Evolutionary conservation across 2,797 vertebrate genomes (phyloP).

Genomic region (Eremophila alpestris): DNA sequence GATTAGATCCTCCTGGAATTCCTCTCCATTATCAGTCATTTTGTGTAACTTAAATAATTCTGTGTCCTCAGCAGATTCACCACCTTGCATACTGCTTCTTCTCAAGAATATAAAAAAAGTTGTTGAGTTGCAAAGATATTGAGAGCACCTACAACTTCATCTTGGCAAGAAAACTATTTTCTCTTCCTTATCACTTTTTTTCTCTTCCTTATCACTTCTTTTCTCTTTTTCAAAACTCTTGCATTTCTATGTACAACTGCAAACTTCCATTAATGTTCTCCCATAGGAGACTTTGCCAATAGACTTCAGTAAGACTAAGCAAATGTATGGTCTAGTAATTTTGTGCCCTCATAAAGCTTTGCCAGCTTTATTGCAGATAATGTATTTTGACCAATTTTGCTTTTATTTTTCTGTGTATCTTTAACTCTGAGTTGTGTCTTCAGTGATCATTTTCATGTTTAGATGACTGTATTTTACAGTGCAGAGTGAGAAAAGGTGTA

Average conservation of each 20-base stretch:
- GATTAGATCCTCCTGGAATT: conserved; percentile 76
- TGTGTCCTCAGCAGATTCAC: conserved; percentile 58
- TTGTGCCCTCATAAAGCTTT: background rate
- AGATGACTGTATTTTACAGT: background rate
- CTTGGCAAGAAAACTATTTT: background rate
- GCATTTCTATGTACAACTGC: background rate
- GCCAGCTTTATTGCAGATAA: background rate
- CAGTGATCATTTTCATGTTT: background rate
- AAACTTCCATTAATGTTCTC: background rate
- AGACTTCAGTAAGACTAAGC: background rate
- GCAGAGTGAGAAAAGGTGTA: background rate
- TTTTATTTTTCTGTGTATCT: background rate
- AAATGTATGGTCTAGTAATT: background rate
- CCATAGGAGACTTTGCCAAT: background rate
- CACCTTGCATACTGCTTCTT: background rate
- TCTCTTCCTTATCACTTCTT: conserved; percentile 19
- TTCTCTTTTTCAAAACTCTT: conserved; percentile 42
- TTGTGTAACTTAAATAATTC: conserved; percentile 67
- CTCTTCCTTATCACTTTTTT: conserved; percentile 3
- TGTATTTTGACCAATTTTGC: background rate
- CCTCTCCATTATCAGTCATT: conserved; percentile 44
- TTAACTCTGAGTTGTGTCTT: background rate
- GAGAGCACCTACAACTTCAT: conserved; percentile 22
- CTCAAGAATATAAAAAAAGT: conserved; percentile 43
- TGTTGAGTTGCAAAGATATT: conserved; percentile 22